Evolutionary conservation across 2,797 vertebrate genomes (phyloP).

Genomic region (Tokudaia tokunoshimensis): DNA sequence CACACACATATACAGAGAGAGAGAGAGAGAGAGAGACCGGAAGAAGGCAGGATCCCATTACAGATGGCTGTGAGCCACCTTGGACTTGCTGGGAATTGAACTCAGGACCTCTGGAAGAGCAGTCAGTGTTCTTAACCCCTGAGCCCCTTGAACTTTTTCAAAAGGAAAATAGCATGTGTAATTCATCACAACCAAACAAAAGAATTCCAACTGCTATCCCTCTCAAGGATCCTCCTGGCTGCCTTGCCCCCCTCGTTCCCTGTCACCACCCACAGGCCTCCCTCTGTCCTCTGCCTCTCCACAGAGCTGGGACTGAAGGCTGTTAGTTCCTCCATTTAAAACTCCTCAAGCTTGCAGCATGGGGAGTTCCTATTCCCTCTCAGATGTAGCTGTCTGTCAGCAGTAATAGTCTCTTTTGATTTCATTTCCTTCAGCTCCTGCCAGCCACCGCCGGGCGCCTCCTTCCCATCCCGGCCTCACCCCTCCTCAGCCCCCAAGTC

Average conservation of each 20-base stretch:
- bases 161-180: slow-evolving; percentile 47
- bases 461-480: slow-evolving; percentile 59
- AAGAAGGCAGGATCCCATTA: background rate
- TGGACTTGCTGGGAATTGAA: background rate
- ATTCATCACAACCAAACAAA: slow-evolving; percentile 68
- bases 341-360: slow-evolving; percentile 61
- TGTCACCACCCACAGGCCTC: background rate
- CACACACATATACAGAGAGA: too few species aligned
- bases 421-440: slow-evolving; percentile 81
- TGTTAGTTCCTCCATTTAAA: slow-evolving; percentile 72
- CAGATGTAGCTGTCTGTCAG: slow-evolving; percentile 82
- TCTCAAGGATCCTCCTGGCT: background rate
- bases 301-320: slow-evolving; percentile 9
- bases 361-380: slow-evolving; percentile 75
- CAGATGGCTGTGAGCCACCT: background rate
- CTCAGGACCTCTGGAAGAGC: background rate
- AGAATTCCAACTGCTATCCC: slow-evolving; percentile 41
- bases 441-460: slow-evolving; percentile 53
- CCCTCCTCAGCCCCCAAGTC: slow-evolving; percentile 61
- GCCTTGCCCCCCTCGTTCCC: fast-evolving
- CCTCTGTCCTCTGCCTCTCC: background rate
- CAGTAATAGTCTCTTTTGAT: slow-evolving; percentile 84
- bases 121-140: background rate
- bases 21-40: too few species aligned
- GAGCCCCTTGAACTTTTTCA: slow-evolving; percentile 13